Evolutionary conservation across 2,797 vertebrate genomes (phyloP).

Genomic region (Microctenopoma lineatum): DNA sequence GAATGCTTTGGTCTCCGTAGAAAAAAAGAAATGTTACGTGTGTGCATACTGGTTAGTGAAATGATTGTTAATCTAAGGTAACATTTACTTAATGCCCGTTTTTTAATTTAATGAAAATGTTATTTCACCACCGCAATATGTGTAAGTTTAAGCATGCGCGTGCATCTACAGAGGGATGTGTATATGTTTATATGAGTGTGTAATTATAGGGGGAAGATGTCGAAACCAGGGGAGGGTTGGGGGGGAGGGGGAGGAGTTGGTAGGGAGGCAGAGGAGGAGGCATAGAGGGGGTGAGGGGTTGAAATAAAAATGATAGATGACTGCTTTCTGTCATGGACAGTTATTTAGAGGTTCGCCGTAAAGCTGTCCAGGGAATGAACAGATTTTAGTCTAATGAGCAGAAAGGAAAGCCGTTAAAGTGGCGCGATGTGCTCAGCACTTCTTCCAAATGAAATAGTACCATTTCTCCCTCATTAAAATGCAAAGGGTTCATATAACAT

Average conservation of each 20-base stretch:
- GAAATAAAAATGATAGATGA: constrained; percentile 88
- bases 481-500: constrained; percentile 85
- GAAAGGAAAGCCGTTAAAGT: constrained; percentile 86
- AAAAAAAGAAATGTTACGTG: constrained; percentile 6
- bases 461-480: constrained; percentile 86
- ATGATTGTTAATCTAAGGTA: constrained; percentile 17
- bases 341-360: constrained; percentile 86
- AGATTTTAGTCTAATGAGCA: constrained; percentile 90
- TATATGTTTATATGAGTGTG: constrained; percentile 27
- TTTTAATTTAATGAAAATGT: constrained; percentile 20
- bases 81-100: constrained; percentile 6
- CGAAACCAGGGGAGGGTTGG: constrained; percentile 53
- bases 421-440: constrained; percentile 86
- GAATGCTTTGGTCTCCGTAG: constrained; percentile 54
- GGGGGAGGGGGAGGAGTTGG: constrained; percentile 15
- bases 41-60: constrained; percentile 37
- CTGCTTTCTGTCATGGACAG: constrained; percentile 85
- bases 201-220: constrained; percentile 67
- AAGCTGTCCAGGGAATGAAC: constrained; percentile 87
- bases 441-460: constrained; percentile 88
- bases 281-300: constrained; percentile 58
- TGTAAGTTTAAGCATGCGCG: neutral
- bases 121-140: neutral
- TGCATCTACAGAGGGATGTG: constrained; percentile 6
- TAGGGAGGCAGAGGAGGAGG: constrained; percentile 42